Evolutionary conservation across 2,797 vertebrate genomes (phyloP).

Genomic region (Trematomus bernacchii): DNA sequence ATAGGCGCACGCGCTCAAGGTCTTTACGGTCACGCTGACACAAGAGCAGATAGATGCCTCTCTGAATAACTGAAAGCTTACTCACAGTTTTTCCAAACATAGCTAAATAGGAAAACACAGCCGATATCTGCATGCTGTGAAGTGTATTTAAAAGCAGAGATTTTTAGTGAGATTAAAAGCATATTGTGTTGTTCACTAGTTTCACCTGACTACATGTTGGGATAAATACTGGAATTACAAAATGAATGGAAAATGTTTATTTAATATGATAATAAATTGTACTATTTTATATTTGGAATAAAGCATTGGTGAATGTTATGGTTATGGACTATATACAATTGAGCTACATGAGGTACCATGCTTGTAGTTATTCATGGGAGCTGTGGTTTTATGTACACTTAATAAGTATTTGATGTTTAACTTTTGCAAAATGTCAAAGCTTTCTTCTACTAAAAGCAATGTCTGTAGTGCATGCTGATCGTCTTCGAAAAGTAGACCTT

Average conservation of each 20-base stretch:
- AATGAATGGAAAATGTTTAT: background rate
- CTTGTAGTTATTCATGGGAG: background rate
- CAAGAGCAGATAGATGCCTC: slow-evolving; percentile 46
- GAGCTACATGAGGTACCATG: background rate
- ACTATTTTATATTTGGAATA: too few species aligned
- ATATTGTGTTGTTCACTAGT: background rate
- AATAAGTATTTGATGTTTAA: background rate
- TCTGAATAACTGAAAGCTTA: slow-evolving; percentile 30
- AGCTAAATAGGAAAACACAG: slow-evolving; percentile 20
- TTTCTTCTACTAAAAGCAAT: background rate
- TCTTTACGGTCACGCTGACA: slow-evolving; percentile 66
- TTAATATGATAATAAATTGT: background rate
- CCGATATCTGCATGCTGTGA: background rate
- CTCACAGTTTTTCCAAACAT: slow-evolving; percentile 22
- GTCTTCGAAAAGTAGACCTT: background rate
- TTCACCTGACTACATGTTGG: background rate
- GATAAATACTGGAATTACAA: background rate
- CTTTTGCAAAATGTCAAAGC: background rate
- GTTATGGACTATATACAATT: background rate
- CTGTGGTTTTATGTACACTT: background rate
- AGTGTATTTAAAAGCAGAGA: background rate
- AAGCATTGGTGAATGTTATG: background rate
- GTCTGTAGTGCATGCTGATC: background rate
- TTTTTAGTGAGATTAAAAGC: background rate
- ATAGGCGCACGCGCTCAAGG: slow-evolving; percentile 72